Evolutionary conservation across 2,113 vertebrate species (phyloP).

Genomic region (Ictidomys tridecemlineatus): DNA sequence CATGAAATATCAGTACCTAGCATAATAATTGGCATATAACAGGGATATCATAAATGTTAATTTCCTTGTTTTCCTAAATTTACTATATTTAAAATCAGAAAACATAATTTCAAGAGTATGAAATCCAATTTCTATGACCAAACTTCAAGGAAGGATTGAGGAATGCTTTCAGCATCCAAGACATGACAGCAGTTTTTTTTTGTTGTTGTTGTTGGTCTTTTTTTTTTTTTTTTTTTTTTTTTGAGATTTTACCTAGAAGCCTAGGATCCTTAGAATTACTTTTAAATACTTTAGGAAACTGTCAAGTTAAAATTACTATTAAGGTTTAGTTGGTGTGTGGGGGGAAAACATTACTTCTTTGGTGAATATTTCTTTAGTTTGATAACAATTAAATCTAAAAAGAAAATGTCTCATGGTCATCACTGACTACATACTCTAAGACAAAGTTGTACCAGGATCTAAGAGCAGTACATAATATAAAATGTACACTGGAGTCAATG

Average conservation of each 20-base stretch:
- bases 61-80: constrained; percentile 6
- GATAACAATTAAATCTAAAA: background rate
- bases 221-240: too few species aligned
- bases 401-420: background rate
- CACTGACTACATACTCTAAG: background rate
- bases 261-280: background rate
- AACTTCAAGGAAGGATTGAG: background rate
- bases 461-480: background rate
- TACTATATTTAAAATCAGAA: constrained; percentile 48
- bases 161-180: constrained; percentile 26
- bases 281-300: constrained; percentile 35
- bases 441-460: background rate
- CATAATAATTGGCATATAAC: background rate
- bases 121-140: background rate
- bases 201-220: too few species aligned
- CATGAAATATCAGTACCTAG: background rate
- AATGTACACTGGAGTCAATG: background rate
- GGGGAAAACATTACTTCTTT: background rate
- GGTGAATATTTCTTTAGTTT: background rate
- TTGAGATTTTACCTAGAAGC: background rate
- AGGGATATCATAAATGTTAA: background rate
- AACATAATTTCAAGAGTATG: background rate
- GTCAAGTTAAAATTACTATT: constrained; percentile 39
- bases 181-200: background rate
- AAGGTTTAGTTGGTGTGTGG: background rate